Percentiles rank a stretch among this genome's conserved stretches.
Conservation (phyloP, 2,113 vertebrate genomes). For the Hepsetus odoe region DNA sequence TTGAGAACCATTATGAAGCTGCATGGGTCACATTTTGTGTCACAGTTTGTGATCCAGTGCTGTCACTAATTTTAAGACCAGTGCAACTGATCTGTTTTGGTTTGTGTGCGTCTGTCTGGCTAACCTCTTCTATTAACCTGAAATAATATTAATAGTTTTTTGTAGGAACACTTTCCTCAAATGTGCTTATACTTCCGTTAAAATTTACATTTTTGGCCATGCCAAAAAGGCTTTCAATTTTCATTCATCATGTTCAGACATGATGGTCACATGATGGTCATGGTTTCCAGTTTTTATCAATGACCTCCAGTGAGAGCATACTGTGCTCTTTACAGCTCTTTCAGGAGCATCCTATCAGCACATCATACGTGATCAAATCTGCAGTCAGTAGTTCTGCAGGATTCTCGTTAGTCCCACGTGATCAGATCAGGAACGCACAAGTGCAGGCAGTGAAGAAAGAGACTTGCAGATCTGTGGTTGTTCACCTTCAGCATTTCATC, state of each 20-base stretch:
- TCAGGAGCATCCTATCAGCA: background rate
- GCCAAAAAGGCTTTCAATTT: too few species aligned
- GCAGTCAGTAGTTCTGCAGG: background rate
- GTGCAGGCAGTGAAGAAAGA: background rate
- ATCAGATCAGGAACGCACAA: background rate
- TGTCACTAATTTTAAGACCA: slow-evolving; percentile 5
- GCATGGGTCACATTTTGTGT: background rate
- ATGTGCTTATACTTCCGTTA: too few species aligned
- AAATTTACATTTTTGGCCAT: too few species aligned
- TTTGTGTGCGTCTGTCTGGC: background rate
- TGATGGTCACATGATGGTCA: too few species aligned
- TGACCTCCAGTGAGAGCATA: too few species aligned
- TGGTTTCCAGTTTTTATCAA: too few species aligned
- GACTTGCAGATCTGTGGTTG: background rate
- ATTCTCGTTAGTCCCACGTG: background rate
- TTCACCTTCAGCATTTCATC: background rate
- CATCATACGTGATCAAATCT: background rate
- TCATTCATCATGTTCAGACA: too few species aligned
- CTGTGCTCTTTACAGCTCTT: background rate
- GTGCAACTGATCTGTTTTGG: slow-evolving; percentile 16
- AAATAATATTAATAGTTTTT: background rate
- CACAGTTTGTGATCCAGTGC: background rate
- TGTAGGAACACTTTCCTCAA: too few species aligned
- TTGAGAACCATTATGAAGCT: background rate
- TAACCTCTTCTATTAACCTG: background rate